These are phyloP conservation scores for Siderastrea radians DNA, from an alignment of 92 coral and sea anemone genomes.

Conservation along the genomic window DNA sequence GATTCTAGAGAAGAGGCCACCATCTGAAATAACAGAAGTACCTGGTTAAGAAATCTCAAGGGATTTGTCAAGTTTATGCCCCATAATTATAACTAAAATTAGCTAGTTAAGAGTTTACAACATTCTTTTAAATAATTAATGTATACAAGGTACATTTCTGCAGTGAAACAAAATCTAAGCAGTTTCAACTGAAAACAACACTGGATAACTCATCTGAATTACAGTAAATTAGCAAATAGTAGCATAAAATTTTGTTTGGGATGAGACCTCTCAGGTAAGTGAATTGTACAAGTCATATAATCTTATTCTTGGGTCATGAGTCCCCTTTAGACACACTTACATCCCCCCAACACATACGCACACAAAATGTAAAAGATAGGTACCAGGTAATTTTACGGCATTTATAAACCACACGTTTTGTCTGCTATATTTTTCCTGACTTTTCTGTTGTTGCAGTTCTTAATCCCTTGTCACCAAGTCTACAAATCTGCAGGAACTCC, in stretches of 20 bases:
- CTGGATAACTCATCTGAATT: too few relatives aligned
- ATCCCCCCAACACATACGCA: neutral
- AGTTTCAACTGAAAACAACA: too few relatives aligned
- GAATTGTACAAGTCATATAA: too few relatives aligned
- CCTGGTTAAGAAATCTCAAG: neutral
- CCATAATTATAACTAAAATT: neutral
- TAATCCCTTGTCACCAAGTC: constrained; percentile 28
- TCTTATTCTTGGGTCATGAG: too few relatives aligned
- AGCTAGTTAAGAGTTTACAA: neutral
- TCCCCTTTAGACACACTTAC: too few relatives aligned
- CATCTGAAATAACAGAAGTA: constrained; percentile 23
- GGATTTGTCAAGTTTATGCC: neutral
- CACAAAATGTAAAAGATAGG: neutral
- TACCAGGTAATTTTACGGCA: neutral
- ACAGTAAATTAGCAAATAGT: too few relatives aligned
- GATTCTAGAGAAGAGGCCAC: constrained; percentile 41
- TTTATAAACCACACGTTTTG: constrained; percentile 5
- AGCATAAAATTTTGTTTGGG: too few relatives aligned
- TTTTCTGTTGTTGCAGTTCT: constrained; percentile 25
- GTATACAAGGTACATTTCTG: neutral
- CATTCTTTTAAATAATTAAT: neutral
- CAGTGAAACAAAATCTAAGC: too few relatives aligned
- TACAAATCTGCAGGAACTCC: constrained; percentile 55
- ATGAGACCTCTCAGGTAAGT: too few relatives aligned
- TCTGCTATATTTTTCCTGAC: constrained; percentile 26